Evolutionary conservation across 2,113 vertebrate species (phyloP), one percentile per base, ranked within the genome.

Genomic region (Amphilophus citrinellus): DNA sequence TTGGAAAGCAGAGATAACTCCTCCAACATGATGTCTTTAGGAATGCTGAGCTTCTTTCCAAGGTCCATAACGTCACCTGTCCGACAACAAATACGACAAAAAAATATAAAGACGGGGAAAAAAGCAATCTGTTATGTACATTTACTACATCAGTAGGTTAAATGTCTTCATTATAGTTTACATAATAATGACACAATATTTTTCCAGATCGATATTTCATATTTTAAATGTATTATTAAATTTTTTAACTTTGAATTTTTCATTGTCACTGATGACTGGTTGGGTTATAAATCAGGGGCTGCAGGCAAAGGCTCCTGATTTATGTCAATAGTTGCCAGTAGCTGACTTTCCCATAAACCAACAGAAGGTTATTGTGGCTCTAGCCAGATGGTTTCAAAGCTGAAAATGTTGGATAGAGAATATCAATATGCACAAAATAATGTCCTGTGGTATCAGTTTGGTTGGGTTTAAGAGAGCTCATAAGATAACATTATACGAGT

Each of bases 1-100:
- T 99, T 99, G 89, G 97, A 96, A 75, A 97, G 96, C 24, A 97
- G 95, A 0, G 98, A 99, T 37, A 99, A 75, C 83, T 99, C 98
- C 92, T 99, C 98, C 91, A 99, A 89, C 98, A 99, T 99, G 89
- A 99, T 99, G 88, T 99, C 98, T 92, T 97, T 97, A 20, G 98
- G 98, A 1, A 95, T 96, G 92, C 97, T 97, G 90, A 98, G 96
- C 91, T 99, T 99, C 91, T 98, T 99, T 1, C 98, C 98, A 1
- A 99, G 96, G 90, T 99, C 96, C 92, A 99, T 96, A 62, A 89
- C 91, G 65, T 96, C 94, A 39, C 94, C 98, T 99, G 94, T 61
- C 5, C 32, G 93, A 93, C 8, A 62, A 58, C 35, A 83, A 56
- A 50, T 20, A 4, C 22, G 22, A 76, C 18, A 58, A 42, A 61